Evolutionary conservation across 2,888 invertebrate genomes (phyloP), one percentile per base, ranked within the genome.

Genomic region (Eupithecia pulchellata): DNA sequence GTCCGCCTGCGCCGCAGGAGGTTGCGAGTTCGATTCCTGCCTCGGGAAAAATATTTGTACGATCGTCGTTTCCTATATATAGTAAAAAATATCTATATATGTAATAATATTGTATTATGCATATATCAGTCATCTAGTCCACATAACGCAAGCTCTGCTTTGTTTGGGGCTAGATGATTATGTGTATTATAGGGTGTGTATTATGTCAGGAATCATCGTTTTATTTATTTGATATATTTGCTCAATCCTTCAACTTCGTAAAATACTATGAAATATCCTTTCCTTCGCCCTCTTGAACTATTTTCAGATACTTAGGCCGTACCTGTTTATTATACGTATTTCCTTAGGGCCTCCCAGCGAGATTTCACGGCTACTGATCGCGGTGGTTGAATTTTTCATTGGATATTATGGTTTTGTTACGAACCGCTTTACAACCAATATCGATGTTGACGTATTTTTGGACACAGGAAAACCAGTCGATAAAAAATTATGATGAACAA

Each of bases 351-450:
- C 77, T 78, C 75, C 75, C 77, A 73, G 75, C 69, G 76, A 79
- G 79, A 82, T 82, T 82, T 82, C 78, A 81, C 78, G 78, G 81
- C 68, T 73, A 71, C 75, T 80, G 82, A 78, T 78, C 82, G 77
- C 78, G 76, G 79, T 77, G 78, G 68, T 77, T 78, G 80, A 81
- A 81, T 82, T 78, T 82, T 82, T 81, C 80, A 81, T 78, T 71
- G 76, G 79, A 78, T 81, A 79, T 82, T 82, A 82, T 81, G 78
- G 76, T 77, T 75, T 77, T 75, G 71, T 75, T 73, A 73, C 73
- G 70, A 75, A 77, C 74, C 74, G 68, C 68, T 73, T 73, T 69
- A 68, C 62, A 75, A 52, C 25, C 52, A 66, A 67, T 72, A 76
- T 71, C 72, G 34, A 67, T 66, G 57, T 75, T 72, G 27, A 14